phyloP scores from a whole-genome alignment of 2,797 vertebrate genomes.

The Toxotes lorentzi region DNA sequence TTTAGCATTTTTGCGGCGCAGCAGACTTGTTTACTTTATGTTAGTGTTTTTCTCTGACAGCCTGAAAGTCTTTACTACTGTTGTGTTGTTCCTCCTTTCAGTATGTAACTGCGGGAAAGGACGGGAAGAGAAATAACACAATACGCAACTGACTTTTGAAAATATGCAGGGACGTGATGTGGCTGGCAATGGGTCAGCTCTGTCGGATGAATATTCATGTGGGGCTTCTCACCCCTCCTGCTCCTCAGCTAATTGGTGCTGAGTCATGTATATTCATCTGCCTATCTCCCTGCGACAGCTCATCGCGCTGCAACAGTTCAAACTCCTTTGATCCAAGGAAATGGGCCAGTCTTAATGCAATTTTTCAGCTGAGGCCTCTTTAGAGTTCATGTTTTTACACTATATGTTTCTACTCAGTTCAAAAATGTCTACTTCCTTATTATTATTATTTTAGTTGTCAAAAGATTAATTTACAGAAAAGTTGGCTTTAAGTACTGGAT shows the following conservation, averaged over 20 bases:
- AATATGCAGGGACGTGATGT: slow-evolving; percentile 20
- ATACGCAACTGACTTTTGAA: slow-evolving; percentile 4
- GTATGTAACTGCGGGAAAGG: not conserved
- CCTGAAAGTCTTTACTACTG: not conserved
- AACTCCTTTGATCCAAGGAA: slow-evolving; percentile 39
- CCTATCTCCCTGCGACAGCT: slow-evolving; percentile 29
- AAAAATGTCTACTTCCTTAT: not conserved
- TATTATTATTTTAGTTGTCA: too few relatives aligned
- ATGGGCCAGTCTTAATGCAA: slow-evolving; percentile 15
- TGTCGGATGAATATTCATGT: slow-evolving; percentile 37
- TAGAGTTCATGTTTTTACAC: not conserved
- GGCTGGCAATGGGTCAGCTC: slow-evolving; percentile 23
- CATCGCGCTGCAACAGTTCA: slow-evolving; percentile 9
- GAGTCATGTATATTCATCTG: slow-evolving; percentile 53
- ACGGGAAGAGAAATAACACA: not conserved
- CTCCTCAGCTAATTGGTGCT: slow-evolving; percentile 44
- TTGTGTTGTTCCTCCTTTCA: too few relatives aligned
- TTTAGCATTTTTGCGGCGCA: too few relatives aligned
- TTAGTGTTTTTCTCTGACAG: too few relatives aligned
- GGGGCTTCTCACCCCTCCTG: slow-evolving; percentile 4
- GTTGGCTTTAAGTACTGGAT: too few relatives aligned
- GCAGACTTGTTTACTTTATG: too few relatives aligned
- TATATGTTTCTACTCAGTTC: not conserved
- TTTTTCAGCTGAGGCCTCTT: not conserved
- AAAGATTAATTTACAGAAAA: too few relatives aligned